Evolutionary conservation across 2,888 invertebrate genomes (phyloP).

Genomic region (Acronicta alni): DNA sequence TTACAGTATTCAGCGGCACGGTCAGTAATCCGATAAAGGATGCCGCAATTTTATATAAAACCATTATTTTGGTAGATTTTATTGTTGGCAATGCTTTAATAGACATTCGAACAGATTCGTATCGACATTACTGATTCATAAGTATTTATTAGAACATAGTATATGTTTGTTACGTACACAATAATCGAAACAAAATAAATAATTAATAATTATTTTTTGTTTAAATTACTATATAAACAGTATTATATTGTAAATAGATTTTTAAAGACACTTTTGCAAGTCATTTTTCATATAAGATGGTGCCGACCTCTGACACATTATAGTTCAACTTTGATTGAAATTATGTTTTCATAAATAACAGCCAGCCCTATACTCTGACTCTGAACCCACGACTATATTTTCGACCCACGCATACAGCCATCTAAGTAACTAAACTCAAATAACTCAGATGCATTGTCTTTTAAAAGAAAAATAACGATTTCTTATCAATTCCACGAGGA

Average conservation of each 20-base stretch:
- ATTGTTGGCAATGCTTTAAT: background rate
- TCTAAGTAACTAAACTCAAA: conserved; percentile 14
- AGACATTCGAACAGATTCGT: background rate
- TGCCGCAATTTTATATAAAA: conserved; percentile 1
- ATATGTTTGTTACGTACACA: no score
- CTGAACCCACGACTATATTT: no score
- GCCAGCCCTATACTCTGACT: background rate
- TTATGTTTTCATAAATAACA: background rate
- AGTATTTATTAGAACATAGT: no score
- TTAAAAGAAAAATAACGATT: conserved; percentile 1
- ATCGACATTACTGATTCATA: background rate
- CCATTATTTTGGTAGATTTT: background rate
- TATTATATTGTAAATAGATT: no score
- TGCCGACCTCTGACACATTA: no score
- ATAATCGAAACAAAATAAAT: no score
- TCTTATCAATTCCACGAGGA: background rate
- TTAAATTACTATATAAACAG: no score
- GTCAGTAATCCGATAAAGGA: conserved; percentile 39
- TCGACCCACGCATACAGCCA: conserved; percentile 10
- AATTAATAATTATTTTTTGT: no score
- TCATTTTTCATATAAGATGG: no score
- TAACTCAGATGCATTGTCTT: background rate
- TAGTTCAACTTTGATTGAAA: background rate
- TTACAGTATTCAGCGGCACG: conserved; percentile 31
- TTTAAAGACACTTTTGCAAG: no score